These are phyloP conservation scores for Pogonognathellus flavescens DNA, from an alignment of 1,140 invertebrate species.

Conservation along the genomic window DNA sequence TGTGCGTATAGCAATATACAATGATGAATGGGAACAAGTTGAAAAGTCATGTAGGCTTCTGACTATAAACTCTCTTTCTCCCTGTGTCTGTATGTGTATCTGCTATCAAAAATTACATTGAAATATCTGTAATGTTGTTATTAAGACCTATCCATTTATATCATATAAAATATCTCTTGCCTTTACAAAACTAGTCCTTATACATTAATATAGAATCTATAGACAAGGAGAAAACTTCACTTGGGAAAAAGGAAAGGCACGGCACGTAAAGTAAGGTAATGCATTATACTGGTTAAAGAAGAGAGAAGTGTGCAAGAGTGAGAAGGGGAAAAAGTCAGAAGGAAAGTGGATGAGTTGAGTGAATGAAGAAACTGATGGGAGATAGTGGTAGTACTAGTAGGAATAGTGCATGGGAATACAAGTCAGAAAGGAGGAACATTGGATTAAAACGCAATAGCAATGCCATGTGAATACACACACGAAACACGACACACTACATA, in stretches of 20 bases:
- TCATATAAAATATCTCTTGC: too few species aligned
- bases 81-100: too few species aligned
- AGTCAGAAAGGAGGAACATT: neutral
- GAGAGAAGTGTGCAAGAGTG: neutral
- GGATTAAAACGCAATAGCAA: too few species aligned
- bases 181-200: too few species aligned
- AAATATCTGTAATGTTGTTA: too few species aligned
- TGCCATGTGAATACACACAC: neutral
- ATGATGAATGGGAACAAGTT: conserved; percentile 27
- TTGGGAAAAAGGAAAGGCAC: conserved; percentile 3
- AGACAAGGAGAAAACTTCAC: neutral
- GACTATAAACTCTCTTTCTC: neutral
- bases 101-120: too few species aligned
- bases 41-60: conserved; percentile 17
- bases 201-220: too few species aligned
- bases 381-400: neutral
- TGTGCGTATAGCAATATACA: neutral
- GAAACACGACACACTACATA: neutral
- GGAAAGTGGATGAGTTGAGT: conserved; percentile 44
- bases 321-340: conserved; percentile 1
- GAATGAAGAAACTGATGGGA: conserved; percentile 40
- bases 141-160: too few species aligned
- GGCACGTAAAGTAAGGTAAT: conserved; percentile 34
- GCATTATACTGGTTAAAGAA: conserved; percentile 40
- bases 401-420: neutral